Percentiles rank a stretch among this genome's conserved stretches.
Conservation (phyloP, 2,888 invertebrate species). For the Drosophila nigricruria region DNA sequence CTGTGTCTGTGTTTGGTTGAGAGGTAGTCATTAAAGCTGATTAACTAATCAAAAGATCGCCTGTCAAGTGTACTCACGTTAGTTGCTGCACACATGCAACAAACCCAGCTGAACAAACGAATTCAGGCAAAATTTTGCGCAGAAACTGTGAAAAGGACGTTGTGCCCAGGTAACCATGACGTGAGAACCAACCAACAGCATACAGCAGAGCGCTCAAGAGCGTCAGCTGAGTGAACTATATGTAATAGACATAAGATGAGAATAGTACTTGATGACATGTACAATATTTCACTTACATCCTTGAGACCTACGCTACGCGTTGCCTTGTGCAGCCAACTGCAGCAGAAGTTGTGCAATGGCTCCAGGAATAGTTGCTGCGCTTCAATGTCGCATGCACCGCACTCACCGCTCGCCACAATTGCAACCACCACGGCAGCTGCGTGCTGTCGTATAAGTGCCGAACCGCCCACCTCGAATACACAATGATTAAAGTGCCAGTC, state of each 20-base stretch:
- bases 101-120: slow-evolving; percentile 77
- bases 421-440: slow-evolving; percentile 83
- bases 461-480: slow-evolving; percentile 82
- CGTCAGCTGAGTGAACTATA: slow-evolving; percentile 83
- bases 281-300: slow-evolving; percentile 71
- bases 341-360: slow-evolving; percentile 81
- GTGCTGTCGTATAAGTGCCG: slow-evolving; percentile 84
- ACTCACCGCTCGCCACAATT: slow-evolving; percentile 76
- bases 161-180: slow-evolving; percentile 51
- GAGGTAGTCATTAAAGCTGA: slow-evolving; percentile 35
- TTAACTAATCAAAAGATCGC: slow-evolving; percentile 20
- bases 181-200: slow-evolving; percentile 76
- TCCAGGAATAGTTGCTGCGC: slow-evolving; percentile 73
- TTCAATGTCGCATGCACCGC: slow-evolving; percentile 74
- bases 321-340: slow-evolving; percentile 83
- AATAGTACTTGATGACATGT: neutral
- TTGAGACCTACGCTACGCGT: slow-evolving; percentile 63
- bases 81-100: slow-evolving; percentile 68
- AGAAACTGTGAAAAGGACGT: slow-evolving; percentile 73
- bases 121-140: slow-evolving; percentile 78
- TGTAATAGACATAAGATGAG: slow-evolving; percentile 42
- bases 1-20: slow-evolving; percentile 59
- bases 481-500: slow-evolving; percentile 85
- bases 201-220: slow-evolving; percentile 80
- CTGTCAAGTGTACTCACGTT: slow-evolving; percentile 68